A percentile compares a stretch with the other conserved stretches of the same genome.
These are phyloP conservation scores for Galeruca laticollis DNA, from an alignment of 2,888 invertebrate genomes.

Conservation along the genomic window DNA sequence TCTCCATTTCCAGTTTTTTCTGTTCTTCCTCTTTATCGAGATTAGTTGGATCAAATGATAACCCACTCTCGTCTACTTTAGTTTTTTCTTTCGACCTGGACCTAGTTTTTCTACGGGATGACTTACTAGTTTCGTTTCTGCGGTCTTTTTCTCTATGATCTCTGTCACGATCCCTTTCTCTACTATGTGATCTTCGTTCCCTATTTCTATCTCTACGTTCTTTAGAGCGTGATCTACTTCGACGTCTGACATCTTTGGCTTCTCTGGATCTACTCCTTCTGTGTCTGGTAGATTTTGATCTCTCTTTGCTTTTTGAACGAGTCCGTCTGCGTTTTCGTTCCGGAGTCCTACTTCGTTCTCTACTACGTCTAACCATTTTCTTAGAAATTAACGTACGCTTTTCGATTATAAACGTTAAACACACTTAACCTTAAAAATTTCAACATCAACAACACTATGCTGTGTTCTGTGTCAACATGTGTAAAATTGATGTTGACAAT, in stretches of 20 bases:
- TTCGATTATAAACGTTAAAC: background rate
- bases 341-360: constrained; percentile 60
- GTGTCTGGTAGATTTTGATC: constrained; percentile 72
- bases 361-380: constrained; percentile 44
- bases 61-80: constrained; percentile 71
- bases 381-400: background rate
- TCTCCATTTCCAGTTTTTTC: constrained; percentile 90
- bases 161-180: constrained; percentile 57
- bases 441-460: constrained; percentile 6
- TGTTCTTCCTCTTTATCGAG: constrained; percentile 92
- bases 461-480: too few relatives aligned
- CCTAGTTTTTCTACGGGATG: constrained; percentile 62
- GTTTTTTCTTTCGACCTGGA: constrained; percentile 64
- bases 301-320: constrained; percentile 59
- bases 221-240: constrained; percentile 59
- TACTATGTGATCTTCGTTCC: constrained; percentile 57
- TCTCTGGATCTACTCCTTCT: constrained; percentile 77
- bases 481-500: background rate
- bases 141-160: constrained; percentile 69
- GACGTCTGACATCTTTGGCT: constrained; percentile 69
- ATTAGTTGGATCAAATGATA: constrained; percentile 80
- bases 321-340: constrained; percentile 62
- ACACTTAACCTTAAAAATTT: background rate
- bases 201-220: constrained; percentile 57
- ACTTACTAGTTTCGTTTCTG: constrained; percentile 71